Conservation (phyloP, 30 jellyfish, hydroid and myxozoan genomes). For the Hydractinia symbiolongicarpus region DNA sequence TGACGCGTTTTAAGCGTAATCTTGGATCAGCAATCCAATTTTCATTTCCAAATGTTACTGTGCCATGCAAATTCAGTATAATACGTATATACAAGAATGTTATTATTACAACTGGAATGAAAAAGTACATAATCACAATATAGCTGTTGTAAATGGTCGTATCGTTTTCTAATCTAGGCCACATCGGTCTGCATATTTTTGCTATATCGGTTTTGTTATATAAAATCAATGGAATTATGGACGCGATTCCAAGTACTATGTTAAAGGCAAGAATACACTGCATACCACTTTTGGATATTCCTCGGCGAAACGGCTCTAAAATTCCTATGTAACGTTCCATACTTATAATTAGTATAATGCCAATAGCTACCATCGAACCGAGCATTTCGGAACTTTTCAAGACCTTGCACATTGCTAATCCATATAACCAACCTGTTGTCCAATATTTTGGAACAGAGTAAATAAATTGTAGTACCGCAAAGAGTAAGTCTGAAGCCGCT, state of each 20-base stretch:
- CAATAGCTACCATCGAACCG: neutral
- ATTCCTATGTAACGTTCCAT: neutral
- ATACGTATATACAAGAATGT: neutral
- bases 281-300: neutral
- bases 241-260: neutral
- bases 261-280: neutral
- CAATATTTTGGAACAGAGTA: neutral
- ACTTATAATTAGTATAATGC: neutral
- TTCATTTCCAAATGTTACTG: neutral
- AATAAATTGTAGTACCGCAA: neutral
- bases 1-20: neutral
- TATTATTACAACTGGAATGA: neutral
- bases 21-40: neutral
- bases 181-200: neutral
- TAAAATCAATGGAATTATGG: neutral
- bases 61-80: neutral
- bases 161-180: neutral
- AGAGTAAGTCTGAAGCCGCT: conserved; percentile 7
- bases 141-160: conserved; percentile 3
- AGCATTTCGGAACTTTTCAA: neutral
- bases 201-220: neutral
- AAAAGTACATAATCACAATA: neutral
- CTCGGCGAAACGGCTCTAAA: neutral
- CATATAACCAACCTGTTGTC: neutral
- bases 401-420: neutral